phyloP scores from a whole-genome alignment of 2,113 vertebrate genomes.

The Egretta garzetta region DNA sequence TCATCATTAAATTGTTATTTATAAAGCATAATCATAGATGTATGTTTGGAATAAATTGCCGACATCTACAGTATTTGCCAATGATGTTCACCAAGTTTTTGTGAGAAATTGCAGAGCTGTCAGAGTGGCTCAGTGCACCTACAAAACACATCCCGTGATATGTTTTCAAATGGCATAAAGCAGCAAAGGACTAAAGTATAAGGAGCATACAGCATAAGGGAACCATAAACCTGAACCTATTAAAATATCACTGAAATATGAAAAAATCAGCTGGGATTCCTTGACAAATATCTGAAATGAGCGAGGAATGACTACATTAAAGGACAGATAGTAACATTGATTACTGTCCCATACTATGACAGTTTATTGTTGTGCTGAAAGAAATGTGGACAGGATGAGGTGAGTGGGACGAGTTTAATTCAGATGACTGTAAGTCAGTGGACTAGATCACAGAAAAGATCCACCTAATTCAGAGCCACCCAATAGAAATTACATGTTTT shows the following conservation, averaged over 20 bases:
- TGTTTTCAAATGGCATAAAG: background rate
- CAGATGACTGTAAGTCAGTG: background rate
- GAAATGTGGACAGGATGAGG: background rate
- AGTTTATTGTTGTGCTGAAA: background rate
- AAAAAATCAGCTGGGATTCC: background rate
- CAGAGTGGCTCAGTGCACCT: background rate
- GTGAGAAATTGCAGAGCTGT: background rate
- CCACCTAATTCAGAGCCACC: slow-evolving; percentile 44
- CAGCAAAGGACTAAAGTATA: background rate
- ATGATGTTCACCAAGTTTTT: background rate
- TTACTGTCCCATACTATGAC: background rate
- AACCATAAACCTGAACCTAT: background rate
- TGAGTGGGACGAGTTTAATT: slow-evolving; percentile 25
- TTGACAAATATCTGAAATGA: background rate
- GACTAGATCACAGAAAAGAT: slow-evolving; percentile 11
- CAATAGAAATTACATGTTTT: slow-evolving; percentile 63
- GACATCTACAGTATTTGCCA: background rate
- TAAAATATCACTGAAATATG: background rate
- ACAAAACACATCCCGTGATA: background rate
- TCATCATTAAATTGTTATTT: background rate
- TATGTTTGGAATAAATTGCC: background rate
- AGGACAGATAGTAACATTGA: background rate
- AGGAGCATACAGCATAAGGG: background rate
- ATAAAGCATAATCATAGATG: background rate
- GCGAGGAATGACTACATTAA: background rate